Percentiles rank a stretch among this genome's conserved stretches.
Evolutionary conservation across 1,140 invertebrate genomes (phyloP).

Genomic region (Drosophila ficusphila): DNA sequence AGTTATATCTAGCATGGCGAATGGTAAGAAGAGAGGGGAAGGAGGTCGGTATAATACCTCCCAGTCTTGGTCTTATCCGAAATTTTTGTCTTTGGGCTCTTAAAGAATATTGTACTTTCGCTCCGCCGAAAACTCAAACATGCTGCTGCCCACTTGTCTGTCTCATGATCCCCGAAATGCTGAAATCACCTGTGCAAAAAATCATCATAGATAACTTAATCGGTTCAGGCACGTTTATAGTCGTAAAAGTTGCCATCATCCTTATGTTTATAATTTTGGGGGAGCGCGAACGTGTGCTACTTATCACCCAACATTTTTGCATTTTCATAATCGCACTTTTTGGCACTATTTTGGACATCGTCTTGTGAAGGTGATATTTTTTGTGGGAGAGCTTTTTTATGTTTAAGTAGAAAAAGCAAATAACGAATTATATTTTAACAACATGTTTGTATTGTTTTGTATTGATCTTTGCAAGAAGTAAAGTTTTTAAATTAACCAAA

Average conservation of each 20-base stretch:
- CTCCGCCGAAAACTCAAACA: background rate
- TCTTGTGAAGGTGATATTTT: background rate
- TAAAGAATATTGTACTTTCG: background rate
- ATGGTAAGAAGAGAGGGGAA: background rate
- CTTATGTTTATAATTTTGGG: background rate
- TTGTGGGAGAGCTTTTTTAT: conserved; percentile 7
- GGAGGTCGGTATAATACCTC: no score
- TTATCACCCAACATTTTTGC: conserved; percentile 23
- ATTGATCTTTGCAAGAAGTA: no score
- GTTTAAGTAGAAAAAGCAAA: no score
- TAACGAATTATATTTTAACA: no score
- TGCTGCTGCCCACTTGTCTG: conserved; percentile 1
- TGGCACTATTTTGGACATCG: background rate
- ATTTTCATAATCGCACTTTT: conserved; percentile 20
- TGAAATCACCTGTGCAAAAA: conserved; percentile 30
- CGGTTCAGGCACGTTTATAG: conserved; percentile 35
- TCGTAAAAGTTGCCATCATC: background rate
- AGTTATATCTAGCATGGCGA: conserved; percentile 12
- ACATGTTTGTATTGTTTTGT: no score
- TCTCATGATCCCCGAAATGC: conserved; percentile 16
- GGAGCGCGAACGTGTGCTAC: conserved; percentile 37
- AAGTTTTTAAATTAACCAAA: no score
- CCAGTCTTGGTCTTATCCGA: no score
- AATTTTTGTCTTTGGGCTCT: background rate
- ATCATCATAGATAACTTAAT: background rate